Conservation (phyloP, 2,797 vertebrate genomes). For the Neopelma chrysocephalum region DNA sequence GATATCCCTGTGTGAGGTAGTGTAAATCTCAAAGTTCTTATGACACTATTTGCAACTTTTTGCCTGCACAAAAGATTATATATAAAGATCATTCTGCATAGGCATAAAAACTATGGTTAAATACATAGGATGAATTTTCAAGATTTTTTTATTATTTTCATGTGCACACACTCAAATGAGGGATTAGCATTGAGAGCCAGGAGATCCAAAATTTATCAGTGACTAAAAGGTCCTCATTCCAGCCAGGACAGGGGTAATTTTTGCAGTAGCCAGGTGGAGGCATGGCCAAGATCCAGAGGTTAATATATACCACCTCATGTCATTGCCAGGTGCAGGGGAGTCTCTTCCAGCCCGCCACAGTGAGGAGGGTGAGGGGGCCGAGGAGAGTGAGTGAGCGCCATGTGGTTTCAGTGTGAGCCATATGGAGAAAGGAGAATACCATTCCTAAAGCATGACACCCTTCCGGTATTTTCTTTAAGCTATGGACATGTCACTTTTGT, state of each 20-base stretch:
- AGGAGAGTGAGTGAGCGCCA: neutral
- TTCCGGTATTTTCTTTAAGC: neutral
- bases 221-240: neutral
- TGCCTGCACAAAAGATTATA: neutral
- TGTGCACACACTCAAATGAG: neutral
- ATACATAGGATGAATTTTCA: neutral
- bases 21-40: neutral
- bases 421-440: neutral
- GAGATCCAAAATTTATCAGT: neutral
- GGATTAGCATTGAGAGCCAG: neutral
- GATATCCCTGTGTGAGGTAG: neutral
- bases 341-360: neutral
- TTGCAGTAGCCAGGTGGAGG: neutral
- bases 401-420: neutral
- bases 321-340: neutral
- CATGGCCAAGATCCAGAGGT: neutral
- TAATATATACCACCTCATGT: neutral
- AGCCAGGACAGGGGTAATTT: neutral
- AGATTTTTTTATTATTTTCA: neutral
- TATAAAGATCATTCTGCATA: neutral
- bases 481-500: neutral
- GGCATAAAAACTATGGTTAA: neutral
- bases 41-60: neutral
- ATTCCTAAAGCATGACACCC: too few species aligned
- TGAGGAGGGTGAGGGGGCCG: neutral